Base-by-base conservation (phyloP, 2,888 invertebrate species). In the Platycheirus albimanus region DNA sequence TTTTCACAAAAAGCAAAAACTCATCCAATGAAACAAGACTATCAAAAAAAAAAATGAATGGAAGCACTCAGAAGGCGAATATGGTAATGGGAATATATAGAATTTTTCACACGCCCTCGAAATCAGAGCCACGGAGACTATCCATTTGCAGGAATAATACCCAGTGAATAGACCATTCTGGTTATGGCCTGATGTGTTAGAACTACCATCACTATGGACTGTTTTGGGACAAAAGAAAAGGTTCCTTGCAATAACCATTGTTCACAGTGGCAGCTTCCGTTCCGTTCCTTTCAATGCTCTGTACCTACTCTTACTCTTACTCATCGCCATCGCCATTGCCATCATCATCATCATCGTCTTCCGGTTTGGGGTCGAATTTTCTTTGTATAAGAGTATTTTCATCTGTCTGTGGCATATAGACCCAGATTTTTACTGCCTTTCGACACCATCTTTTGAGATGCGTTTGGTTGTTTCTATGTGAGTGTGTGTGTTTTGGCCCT, bases 101-200 rank as follows among this genome's bases (percentile, higher is more conserved):
- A 49, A 81, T 77, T 81, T 81, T 81, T 81, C 71, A 81, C 81
- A 81, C 81, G 81, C 81, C 81, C 81, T 81, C 71, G 71, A 77
- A 81, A 81, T 81, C 81, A 81, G 71, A 76, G 71, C 67, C 76
- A 63, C 76, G 66, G 77, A 81, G 81, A 81, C 81, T 81, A 81
- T 81, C 81, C 81, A 81, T 81, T 81, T 81, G 76, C 81, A 61
- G 61, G 71, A 76, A 81, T 81, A 76, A 81, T 76, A 81, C 71
- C 77, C 61, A 81, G 76, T 81, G 81, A 81, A 81, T 81, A 81
- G 76, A 81, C 76, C 81, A 76, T 81, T 81, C 71, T 67, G 81
- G 81, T 67, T 81, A 77, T 81, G 71, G 76, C 38, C 61, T 76
- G n/a, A n/a, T n/a, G 76, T 66, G 72, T 43, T 67, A 56, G 63